Evolutionary conservation across 2,113 vertebrate species (phyloP), one percentile per base, ranked within the genome.

Genomic region (Stigmatopora nigra): DNA sequence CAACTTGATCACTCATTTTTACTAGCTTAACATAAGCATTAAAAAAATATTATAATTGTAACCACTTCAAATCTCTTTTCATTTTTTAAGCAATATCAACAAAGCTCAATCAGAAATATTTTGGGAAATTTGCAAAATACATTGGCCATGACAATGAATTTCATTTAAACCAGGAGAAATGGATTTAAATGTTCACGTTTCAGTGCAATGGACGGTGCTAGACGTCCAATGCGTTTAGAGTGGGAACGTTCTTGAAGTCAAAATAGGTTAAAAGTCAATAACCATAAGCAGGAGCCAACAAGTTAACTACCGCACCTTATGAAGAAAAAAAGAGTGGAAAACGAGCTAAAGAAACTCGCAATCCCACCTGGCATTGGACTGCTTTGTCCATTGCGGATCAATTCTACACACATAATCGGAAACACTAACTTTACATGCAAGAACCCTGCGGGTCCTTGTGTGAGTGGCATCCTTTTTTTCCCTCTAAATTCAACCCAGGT

Each of bases 381-480:
- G 73, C 82, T 72, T 82, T 73, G 70, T 72, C 87, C 88, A 86
- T 85, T 68, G 73, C 86, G 65, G 86, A 91, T 90, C 82, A 80
- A 90, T 89, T 89, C 79, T 89, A 87, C 84, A 90, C 86, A 87
- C 87, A 84, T 90, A 90, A 88, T 86, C 82, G 88, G 84, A 89
- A 90, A 89, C 87, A 90, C 89, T 87, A 78, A 78, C 70, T 81
- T 79, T 78, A 83, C 81, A 86, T 80, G 68, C 69, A 67, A 75
- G 65, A 63, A 64, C 72, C 84, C 82, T 65, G 19, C 52, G 77
- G 84, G 78, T 45, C 67, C 71, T 31, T 69, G 15, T 70, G 59
- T 67, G 64, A 51, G 47, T 72, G 66, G 58, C 73, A 67, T 68
- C 47, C 72, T 75, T 47, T 38, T 20, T 67, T 72, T 52, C 36